Evolutionary conservation across 2,113 vertebrate genomes (phyloP).

Genomic region (Ceyx melanurus): DNA sequence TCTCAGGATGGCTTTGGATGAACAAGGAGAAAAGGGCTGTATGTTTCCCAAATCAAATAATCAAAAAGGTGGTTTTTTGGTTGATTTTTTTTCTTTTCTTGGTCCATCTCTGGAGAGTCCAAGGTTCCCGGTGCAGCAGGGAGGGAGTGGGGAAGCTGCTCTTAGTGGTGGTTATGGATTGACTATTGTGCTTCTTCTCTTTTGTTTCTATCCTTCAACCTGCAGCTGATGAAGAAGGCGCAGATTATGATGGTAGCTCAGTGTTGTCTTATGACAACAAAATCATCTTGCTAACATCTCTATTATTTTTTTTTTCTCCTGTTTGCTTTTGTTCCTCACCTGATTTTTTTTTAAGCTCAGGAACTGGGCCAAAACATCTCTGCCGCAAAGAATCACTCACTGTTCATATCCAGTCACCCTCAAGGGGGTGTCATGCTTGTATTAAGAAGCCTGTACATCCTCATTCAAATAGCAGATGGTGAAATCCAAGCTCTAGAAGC

Average conservation of each 20-base stretch:
- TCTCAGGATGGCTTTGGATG: not conserved
- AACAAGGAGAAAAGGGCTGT: not conserved
- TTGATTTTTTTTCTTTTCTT: not conserved
- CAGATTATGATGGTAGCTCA: conserved; percentile 60
- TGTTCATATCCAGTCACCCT: conserved; percentile 12
- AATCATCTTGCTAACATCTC: conserved; percentile 36
- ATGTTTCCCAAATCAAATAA: not conserved
- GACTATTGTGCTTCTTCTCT: conserved; percentile 27
- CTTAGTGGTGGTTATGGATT: not conserved
- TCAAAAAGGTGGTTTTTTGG: not conserved
- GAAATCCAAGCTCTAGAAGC: not conserved
- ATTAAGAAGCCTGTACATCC: not conserved
- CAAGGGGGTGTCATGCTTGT: not conserved
- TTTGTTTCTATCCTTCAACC: conserved; percentile 37
- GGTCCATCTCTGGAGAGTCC: accelerated
- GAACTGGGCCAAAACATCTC: conserved; percentile 64
- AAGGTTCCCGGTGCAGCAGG: not conserved
- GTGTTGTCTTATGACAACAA: conserved; percentile 19
- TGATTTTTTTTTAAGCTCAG: conserved; percentile 14
- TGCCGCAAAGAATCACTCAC: conserved; percentile 6
- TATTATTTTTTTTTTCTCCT: not conserved
- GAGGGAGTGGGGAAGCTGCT: not conserved
- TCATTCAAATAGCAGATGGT: not conserved
- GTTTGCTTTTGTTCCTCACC: conserved; percentile 16
- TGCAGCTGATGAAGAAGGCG: conserved; percentile 44